Evolutionary conservation across 2,888 invertebrate genomes (phyloP).

Genomic region (Alitta virens): DNA sequence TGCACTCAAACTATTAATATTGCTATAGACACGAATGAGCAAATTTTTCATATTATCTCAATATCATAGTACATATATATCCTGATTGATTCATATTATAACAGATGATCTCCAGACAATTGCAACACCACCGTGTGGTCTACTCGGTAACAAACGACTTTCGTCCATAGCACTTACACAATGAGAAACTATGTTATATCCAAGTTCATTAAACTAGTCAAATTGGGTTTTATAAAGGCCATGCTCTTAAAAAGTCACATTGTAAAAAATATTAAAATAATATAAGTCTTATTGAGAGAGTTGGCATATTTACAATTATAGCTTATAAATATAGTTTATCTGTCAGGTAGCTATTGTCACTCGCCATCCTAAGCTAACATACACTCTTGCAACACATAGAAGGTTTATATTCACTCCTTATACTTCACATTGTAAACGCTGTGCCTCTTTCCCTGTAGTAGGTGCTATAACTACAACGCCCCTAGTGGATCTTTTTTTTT

Average conservation of each 20-base stretch:
- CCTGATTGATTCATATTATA: neutral
- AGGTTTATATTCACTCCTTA: too few species aligned
- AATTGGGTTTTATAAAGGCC: neutral
- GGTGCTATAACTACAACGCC: too few species aligned
- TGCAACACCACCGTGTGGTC: too few species aligned
- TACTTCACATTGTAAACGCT: too few species aligned
- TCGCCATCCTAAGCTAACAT: neutral
- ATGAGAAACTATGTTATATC: neutral
- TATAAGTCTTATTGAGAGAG: neutral
- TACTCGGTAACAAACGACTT: too few species aligned
- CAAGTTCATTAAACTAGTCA: neutral
- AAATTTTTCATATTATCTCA: neutral
- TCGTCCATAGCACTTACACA: neutral
- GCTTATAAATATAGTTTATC: neutral
- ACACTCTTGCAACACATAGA: too few species aligned
- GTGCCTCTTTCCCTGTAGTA: too few species aligned
- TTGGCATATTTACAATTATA: conserved; percentile 1
- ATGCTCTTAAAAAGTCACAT: conserved; percentile 1
- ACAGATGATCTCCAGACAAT: neutral
- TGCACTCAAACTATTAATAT: neutral
- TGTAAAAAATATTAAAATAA: neutral
- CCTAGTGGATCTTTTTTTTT: too few species aligned
- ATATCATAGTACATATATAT: neutral
- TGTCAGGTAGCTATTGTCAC: neutral
- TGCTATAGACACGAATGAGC: neutral